Percentiles rank a stretch among this genome's conserved stretches.
These are phyloP conservation scores for Campylomormyrus numenius DNA, from an alignment of 2,113 vertebrate genomes.

Conservation along the genomic window DNA sequence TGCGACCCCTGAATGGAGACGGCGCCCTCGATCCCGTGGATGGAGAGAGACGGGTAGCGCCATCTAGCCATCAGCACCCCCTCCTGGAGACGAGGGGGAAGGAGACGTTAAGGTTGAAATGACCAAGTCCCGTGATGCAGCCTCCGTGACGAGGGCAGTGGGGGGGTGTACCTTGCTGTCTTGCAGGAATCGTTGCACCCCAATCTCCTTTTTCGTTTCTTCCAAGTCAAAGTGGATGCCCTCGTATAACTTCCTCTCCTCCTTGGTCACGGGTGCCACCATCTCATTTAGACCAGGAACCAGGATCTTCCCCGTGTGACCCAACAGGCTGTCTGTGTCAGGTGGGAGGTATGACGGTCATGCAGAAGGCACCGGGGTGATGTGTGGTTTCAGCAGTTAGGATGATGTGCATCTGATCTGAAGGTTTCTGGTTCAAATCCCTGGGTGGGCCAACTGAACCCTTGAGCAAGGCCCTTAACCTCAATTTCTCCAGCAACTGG, in stretches of 20 bases:
- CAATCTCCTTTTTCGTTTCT: conserved; percentile 49
- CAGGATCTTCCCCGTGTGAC: conserved; percentile 57
- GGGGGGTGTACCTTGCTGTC: conserved; percentile 54
- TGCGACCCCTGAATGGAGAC: conserved; percentile 59
- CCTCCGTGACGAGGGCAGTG: not conserved
- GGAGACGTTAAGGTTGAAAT: not conserved
- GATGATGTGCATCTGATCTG: not conserved
- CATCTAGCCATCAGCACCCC: conserved; percentile 63
- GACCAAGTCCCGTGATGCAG: not conserved
- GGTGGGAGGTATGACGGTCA: not conserved
- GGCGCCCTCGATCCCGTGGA: conserved; percentile 69
- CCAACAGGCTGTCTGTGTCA: conserved; percentile 59
- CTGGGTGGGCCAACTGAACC: not conserved
- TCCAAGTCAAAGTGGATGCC: conserved; percentile 57
- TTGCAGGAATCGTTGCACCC: conserved; percentile 55
- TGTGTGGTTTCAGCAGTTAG: not conserved
- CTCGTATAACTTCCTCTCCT: conserved; percentile 53
- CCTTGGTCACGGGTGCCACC: conserved; percentile 46
- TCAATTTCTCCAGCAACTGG: not conserved
- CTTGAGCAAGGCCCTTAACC: not conserved
- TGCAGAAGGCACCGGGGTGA: not conserved
- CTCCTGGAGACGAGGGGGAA: conserved; percentile 47
- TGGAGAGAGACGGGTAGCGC: conserved; percentile 63
- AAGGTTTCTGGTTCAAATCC: not conserved
- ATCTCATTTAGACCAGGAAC: conserved; percentile 62